Percentiles rank a stretch among this genome's conserved stretches.
These are phyloP conservation scores for Enoplosus armatus DNA, from an alignment of 2,797 vertebrate species.

Conservation along the genomic window DNA sequence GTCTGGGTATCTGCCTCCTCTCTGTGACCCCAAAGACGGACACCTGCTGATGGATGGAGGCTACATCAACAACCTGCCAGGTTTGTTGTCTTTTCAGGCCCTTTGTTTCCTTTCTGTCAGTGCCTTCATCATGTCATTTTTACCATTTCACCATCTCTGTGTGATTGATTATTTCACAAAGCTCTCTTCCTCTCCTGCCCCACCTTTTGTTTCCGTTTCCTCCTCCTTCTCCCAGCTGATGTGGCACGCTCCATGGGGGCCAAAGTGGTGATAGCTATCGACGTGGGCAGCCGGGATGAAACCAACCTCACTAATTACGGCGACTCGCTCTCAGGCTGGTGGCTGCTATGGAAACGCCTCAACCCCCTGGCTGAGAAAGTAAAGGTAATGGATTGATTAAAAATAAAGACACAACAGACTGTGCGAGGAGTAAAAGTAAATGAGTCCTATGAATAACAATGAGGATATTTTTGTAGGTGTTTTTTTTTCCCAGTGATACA, in stretches of 20 bases:
- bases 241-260: slow-evolving; percentile 96
- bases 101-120: neutral
- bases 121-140: neutral
- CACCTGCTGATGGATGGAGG: slow-evolving; percentile 97
- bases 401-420: slow-evolving; percentile 41
- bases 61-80: slow-evolving; percentile 96
- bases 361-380: slow-evolving; percentile 94
- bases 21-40: slow-evolving; percentile 97
- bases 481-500: neutral
- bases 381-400: slow-evolving; percentile 86
- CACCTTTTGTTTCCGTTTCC: neutral
- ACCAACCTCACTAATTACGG: slow-evolving; percentile 97
- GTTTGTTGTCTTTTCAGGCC: slow-evolving; percentile 60
- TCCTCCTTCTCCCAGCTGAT: slow-evolving; percentile 84
- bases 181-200: neutral
- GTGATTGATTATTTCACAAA: neutral
- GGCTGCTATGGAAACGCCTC: slow-evolving; percentile 98
- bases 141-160: neutral
- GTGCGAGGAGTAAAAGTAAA: slow-evolving; percentile 38
- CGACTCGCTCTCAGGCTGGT: slow-evolving; percentile 95
- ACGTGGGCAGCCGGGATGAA: slow-evolving; percentile 96
- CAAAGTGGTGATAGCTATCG: slow-evolving; percentile 95
- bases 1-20: slow-evolving; percentile 94
- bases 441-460: slow-evolving; percentile 34
- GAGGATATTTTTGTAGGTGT: slow-evolving; percentile 21